A percentile compares a stretch with the other conserved stretches of the same genome.
Conservation (phyloP, 2,888 invertebrate species). For the Ophioninae sp. region DNA sequence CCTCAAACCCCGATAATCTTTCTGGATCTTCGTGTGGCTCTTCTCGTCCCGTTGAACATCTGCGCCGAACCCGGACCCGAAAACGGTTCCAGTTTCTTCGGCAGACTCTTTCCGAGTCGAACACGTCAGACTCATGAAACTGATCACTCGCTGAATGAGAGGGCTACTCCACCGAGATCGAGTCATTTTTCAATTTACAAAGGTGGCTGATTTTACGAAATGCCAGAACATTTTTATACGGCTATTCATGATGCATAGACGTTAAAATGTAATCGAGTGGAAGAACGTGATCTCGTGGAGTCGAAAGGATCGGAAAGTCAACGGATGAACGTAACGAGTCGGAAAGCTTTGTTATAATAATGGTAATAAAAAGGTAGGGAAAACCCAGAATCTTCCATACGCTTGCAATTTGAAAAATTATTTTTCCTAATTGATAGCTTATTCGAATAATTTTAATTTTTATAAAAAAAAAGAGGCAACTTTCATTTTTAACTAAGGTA, state of each 20-base stretch:
- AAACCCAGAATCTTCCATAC: too few relatives aligned
- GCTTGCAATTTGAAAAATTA: too few relatives aligned
- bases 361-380: too few relatives aligned
- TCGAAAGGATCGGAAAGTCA: not conserved
- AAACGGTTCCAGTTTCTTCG: conserved; percentile 44
- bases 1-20: conserved; percentile 49
- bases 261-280: not conserved
- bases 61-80: conserved; percentile 54
- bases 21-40: conserved; percentile 54
- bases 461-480: too few relatives aligned
- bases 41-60: conserved; percentile 52
- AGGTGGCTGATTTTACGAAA: conserved; percentile 6
- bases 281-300: not conserved
- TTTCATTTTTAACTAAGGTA: too few relatives aligned
- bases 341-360: too few relatives aligned
- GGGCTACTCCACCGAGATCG: not conserved
- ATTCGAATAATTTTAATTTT: too few relatives aligned
- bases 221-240: too few relatives aligned
- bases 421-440: too few relatives aligned
- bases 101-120: not conserved
- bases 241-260: too few relatives aligned
- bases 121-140: conserved; percentile 15
- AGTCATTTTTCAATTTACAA: not conserved
- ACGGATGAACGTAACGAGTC: too few relatives aligned
- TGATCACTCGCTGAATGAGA: conserved; percentile 1